Evolutionary conservation across 2,888 invertebrate species (phyloP), one percentile per base, ranked within the genome.

Genomic region (Rhopalosiphum nymphaeae): DNA sequence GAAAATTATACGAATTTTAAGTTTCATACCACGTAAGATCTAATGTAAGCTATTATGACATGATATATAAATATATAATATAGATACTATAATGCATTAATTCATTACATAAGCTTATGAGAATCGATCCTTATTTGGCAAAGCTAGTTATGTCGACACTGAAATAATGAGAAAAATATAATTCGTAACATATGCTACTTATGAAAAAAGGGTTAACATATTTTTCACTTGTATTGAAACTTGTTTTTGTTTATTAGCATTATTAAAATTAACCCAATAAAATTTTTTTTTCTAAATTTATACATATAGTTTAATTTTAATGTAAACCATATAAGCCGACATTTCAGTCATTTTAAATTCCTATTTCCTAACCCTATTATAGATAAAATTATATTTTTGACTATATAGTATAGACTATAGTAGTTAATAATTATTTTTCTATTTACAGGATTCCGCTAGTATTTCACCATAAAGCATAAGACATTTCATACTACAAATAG

Each of bases 71-170:
- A n/a, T 61, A 90, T 46, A 29, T 49, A 67, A 25, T 85, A n/a
- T 53, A 11, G 13, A 29, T 29, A 42, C 13, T 49, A 9, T 91
- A 49, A 21, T 78, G 26, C 29, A 42, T 4, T 91, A 49, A 21
- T 78, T 36, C 53, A 42, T 92, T 67, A 11, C 36, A 87, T 88
- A 88, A 42, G 53, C 42, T 13, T 87, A 87, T 46, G 10, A 67
- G 36, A 88, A 88, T 42, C 42, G 16, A 42, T 26, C 92, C 87
- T 56, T 92, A 88, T 92, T 92, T 53, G n/a, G 67, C 21, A 5
- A 92, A 61, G 44, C 46, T 46, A 89, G 46, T 91, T 86, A 86
- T 86, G 46, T 87, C 57, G 36, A 92, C 36, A 61, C 26, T 87
- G n/a, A 92, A 67, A 42, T 67, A 56, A 49, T 42, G 29, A 92